Percentiles rank a stretch among this genome's conserved stretches.
These are phyloP conservation scores for Morpho helenor DNA, from an alignment of 2,888 invertebrate genomes.

Conservation along the genomic window DNA sequence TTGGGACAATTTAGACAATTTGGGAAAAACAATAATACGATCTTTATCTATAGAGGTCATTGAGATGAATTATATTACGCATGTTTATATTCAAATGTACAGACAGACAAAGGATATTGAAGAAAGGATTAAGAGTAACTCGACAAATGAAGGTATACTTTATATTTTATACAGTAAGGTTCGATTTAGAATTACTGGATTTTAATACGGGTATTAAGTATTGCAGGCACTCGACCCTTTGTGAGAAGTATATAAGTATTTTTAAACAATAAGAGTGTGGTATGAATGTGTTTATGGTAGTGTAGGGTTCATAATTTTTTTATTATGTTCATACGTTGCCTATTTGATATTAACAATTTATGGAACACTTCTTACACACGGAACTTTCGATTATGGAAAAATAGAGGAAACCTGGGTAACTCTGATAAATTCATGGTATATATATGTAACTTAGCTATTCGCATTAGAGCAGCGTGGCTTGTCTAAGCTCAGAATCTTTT, in stretches of 20 bases:
- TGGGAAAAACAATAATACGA: no score
- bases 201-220: slow-evolving; percentile 14
- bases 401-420: no score
- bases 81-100: slow-evolving; percentile 38
- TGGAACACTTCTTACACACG: no score
- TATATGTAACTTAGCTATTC: no score
- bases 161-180: slow-evolving; percentile 13
- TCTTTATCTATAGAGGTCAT: no score
- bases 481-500: no score
- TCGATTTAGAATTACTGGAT: neutral
- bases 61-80: neutral
- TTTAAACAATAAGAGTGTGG: neutral
- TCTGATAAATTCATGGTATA: no score
- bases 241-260: slow-evolving; percentile 17
- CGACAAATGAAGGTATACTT: slow-evolving; percentile 4
- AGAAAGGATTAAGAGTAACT: slow-evolving; percentile 21
- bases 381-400: no score
- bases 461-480: no score
- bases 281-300: neutral
- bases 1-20: no score
- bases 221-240: slow-evolving; percentile 21
- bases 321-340: no score
- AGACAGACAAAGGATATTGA: slow-evolving; percentile 27
- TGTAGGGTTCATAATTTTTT: neutral
- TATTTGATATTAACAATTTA: no score